Conservation (phyloP, 2,888 invertebrate species). For the Caenorhabditis auriculariae region DNA sequence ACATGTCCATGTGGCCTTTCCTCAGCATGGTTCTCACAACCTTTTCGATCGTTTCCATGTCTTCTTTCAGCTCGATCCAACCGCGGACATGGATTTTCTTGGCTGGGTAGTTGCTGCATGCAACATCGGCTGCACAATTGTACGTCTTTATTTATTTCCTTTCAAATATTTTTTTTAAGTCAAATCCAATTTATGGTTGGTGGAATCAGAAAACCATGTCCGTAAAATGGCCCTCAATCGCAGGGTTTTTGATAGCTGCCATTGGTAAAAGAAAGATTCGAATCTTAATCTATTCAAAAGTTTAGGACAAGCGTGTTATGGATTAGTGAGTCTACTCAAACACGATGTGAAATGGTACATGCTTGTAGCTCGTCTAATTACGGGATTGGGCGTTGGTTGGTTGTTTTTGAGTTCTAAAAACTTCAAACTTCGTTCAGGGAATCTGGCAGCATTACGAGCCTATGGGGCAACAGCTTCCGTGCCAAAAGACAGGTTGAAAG, state of each 20-base stretch:
- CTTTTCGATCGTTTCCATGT: not conserved
- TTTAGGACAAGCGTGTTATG: constrained; percentile 32
- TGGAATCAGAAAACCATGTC: constrained; percentile 43
- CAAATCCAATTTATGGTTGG: constrained; percentile 34
- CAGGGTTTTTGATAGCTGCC: constrained; percentile 27
- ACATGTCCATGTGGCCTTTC: constrained; percentile 41
- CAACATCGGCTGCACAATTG: constrained; percentile 35
- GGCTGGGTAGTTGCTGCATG: constrained; percentile 45
- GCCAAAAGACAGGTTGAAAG: constrained; percentile 34
- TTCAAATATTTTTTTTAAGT: constrained; percentile 10
- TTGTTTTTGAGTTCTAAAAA: too few species aligned
- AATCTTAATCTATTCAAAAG: too few species aligned
- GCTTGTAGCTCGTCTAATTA: constrained; percentile 30
- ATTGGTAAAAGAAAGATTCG: too few species aligned
- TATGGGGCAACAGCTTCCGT: constrained; percentile 39
- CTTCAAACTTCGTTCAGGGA: too few species aligned
- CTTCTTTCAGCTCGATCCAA: constrained; percentile 36
- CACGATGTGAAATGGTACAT: constrained; percentile 31
- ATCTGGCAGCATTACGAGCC: constrained; percentile 32
- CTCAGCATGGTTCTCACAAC: too few species aligned
- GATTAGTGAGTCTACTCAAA: constrained; percentile 16
- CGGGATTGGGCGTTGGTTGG: constrained; percentile 41
- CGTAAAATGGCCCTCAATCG: constrained; percentile 24
- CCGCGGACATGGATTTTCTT: constrained; percentile 32
- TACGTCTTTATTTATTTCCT: too few species aligned